phyloP scores from a whole-genome alignment of 2,888 invertebrate species.

The Mechanitis mazaeus region DNA sequence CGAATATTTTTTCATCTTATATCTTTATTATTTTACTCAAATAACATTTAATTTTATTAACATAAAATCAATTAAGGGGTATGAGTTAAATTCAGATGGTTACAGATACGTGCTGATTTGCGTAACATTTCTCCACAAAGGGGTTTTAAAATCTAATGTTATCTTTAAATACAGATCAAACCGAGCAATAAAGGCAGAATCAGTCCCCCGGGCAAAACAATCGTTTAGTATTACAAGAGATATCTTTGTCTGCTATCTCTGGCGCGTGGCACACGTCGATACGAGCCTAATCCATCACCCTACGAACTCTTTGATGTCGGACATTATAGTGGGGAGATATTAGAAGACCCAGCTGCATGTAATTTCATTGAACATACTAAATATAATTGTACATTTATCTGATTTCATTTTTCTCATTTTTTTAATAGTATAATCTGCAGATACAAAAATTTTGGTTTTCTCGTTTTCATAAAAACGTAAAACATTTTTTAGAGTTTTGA shows the following conservation, averaged over 20 bases:
- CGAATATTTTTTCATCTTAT: background rate
- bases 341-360: slow-evolving; percentile 32
- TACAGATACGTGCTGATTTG: background rate
- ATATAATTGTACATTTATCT: slow-evolving; percentile 10
- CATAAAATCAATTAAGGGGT: too few species aligned
- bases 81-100: background rate
- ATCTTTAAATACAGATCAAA: slow-evolving; percentile 36
- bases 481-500: too few species aligned
- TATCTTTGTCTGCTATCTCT: slow-evolving; percentile 49
- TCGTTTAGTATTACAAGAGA: slow-evolving; percentile 43
- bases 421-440: too few species aligned
- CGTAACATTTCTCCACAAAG: background rate
- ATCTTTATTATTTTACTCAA: background rate
- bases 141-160: slow-evolving; percentile 13
- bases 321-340: slow-evolving; percentile 44
- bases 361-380: slow-evolving; percentile 18
- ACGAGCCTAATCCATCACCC: slow-evolving; percentile 65
- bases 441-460: too few species aligned
- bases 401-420: slow-evolving; percentile 1
- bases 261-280: slow-evolving; percentile 58
- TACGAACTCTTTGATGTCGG: slow-evolving; percentile 62
- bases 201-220: slow-evolving; percentile 46
- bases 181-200: slow-evolving; percentile 37
- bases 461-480: too few species aligned
- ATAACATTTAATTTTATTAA: too few species aligned